Conservation (phyloP, 2,797 vertebrate genomes). For the Muscicapa comitata region DNA sequence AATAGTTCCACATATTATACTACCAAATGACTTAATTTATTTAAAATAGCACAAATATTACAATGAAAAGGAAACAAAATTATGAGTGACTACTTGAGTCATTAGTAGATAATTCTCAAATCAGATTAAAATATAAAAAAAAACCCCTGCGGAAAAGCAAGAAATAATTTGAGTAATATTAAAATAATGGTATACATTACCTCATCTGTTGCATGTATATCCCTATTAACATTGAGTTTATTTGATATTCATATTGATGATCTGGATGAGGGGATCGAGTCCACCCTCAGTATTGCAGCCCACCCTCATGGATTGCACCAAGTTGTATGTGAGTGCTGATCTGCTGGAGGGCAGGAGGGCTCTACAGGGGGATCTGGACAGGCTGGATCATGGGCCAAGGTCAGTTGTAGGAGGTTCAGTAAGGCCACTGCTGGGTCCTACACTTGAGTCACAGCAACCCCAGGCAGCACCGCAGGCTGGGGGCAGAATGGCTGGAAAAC, state of each 20-base stretch:
- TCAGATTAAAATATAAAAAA: neutral
- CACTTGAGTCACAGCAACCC: neutral
- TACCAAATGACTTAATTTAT: neutral
- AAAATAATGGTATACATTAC: neutral
- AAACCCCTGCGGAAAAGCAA: neutral
- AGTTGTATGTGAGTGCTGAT: fast-evolving
- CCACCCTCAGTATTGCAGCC: neutral
- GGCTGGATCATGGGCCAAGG: too few species aligned
- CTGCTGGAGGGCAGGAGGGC: neutral
- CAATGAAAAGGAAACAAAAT: neutral
- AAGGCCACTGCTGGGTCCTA: fast-evolving
- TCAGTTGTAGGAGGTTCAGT: fast-evolving
- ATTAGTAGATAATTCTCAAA: neutral
- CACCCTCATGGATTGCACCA: too few species aligned
- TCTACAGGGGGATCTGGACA: neutral
- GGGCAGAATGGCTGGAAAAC: neutral
- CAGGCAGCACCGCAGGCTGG: neutral
- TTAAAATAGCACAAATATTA: neutral
- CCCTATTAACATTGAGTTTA: neutral
- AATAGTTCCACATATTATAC: neutral
- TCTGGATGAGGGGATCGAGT: fast-evolving
- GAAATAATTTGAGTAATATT: neutral
- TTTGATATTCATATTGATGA: neutral
- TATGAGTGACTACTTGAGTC: neutral
- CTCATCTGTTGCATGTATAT: neutral